Conservation (phyloP, 2,113 vertebrate species). For the Gymnobelideus leadbeateri region DNA sequence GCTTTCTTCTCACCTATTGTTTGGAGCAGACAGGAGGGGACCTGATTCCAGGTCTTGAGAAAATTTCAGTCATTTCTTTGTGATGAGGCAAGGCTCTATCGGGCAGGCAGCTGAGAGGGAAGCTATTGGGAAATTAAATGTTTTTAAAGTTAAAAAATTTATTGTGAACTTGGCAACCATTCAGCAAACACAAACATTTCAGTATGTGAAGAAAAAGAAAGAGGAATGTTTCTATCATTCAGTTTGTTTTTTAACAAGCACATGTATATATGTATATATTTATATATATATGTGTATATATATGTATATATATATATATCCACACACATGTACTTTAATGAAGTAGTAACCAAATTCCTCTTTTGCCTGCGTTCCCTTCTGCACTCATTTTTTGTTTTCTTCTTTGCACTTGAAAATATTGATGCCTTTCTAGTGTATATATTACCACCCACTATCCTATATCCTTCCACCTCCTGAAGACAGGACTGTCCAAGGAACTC, state of each 20-base stretch:
- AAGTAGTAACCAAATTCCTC: background rate
- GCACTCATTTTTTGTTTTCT: background rate
- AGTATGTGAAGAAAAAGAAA: background rate
- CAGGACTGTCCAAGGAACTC: background rate
- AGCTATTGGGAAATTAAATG: background rate
- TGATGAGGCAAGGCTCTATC: background rate
- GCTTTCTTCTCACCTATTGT: background rate
- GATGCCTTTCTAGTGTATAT: background rate
- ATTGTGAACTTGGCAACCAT: background rate
- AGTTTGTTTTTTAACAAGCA: too few species aligned
- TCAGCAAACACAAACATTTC: background rate
- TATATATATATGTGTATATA: too few species aligned
- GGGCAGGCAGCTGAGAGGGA: background rate
- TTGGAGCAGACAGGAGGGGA: background rate
- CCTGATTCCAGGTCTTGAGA: background rate
- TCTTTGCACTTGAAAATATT: background rate
- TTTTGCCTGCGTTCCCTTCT: background rate
- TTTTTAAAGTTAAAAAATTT: background rate
- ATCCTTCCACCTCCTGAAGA: background rate
- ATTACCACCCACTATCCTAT: background rate
- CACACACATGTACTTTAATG: background rate
- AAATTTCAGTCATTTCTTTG: background rate
- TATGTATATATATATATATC: too few species aligned
- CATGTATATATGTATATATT: too few species aligned
- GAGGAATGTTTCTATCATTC: background rate